Conservation (phyloP, 2,888 invertebrate genomes). For the Trissolcus brochymenae region DNA sequence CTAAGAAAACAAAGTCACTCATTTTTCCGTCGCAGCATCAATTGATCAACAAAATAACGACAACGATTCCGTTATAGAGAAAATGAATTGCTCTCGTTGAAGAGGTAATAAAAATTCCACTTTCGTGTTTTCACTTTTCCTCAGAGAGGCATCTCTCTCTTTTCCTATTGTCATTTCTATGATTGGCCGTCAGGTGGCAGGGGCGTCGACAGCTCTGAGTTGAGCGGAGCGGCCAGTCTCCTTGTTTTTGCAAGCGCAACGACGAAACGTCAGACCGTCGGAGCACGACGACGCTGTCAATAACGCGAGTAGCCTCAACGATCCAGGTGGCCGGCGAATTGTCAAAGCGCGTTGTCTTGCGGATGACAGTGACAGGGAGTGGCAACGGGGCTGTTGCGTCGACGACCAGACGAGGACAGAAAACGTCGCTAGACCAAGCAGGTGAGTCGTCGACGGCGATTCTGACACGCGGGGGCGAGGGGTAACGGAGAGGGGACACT, state of each 20-base stretch:
- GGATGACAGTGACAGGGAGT: slow-evolving; percentile 1
- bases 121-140: slow-evolving; percentile 3
- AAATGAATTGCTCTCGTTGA: background rate
- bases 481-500: too few species aligned
- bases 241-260: slow-evolving; percentile 4
- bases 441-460: background rate
- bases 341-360: background rate
- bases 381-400: background rate
- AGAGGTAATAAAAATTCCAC: slow-evolving; percentile 1
- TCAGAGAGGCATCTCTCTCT: background rate
- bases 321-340: background rate
- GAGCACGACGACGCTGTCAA: background rate
- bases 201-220: background rate
- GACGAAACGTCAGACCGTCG: slow-evolving; percentile 1
- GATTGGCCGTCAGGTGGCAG: too few species aligned
- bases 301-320: background rate
- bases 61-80: background rate
- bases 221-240: background rate
- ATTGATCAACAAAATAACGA: too few species aligned
- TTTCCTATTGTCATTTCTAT: background rate
- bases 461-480: background rate
- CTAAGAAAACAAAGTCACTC: too few species aligned
- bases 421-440: background rate
- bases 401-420: background rate
- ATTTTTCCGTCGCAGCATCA: too few species aligned